Percentiles rank a stretch among this genome's conserved stretches.
Evolutionary conservation across 2,888 invertebrate species (phyloP).

Genomic region (Pheosia gnoma): DNA sequence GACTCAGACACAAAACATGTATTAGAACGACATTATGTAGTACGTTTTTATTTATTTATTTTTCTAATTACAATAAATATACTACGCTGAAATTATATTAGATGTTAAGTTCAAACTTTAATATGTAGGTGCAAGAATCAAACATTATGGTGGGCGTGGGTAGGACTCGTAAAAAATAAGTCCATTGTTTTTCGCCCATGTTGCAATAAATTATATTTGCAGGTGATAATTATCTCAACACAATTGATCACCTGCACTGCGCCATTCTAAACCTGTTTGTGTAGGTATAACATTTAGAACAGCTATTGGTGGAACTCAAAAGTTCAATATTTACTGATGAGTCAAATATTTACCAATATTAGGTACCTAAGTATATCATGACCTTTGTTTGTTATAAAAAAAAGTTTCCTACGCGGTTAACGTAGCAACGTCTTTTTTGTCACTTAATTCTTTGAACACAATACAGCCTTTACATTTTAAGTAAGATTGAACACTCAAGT

Average conservation of each 20-base stretch:
- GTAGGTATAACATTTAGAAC: not conserved
- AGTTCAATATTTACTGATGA: not conserved
- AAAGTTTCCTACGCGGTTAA: not conserved
- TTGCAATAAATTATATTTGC: not conserved
- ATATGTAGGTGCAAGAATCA: not conserved
- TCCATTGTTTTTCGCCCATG: conserved; percentile 11
- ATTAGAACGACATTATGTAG: no score
- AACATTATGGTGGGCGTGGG: not conserved
- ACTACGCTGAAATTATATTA: no score
- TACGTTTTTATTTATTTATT: no score
- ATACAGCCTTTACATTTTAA: not conserved
- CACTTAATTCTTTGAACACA: conserved; percentile 2
- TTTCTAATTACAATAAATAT: no score
- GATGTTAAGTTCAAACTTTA: no score
- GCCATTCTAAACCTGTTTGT: not conserved
- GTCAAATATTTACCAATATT: not conserved
- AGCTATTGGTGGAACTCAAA: not conserved
- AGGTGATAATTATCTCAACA: not conserved
- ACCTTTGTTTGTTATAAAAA: not conserved
- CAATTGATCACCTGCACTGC: not conserved
- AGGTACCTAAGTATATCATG: not conserved
- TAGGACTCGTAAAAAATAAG: conserved; percentile 10
- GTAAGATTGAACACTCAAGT: not conserved
- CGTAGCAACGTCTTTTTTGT: not conserved
- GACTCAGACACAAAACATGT: no score